These are phyloP conservation scores for Ectropis crepuscularia DNA, from an alignment of 2,888 invertebrate species.

Conservation along the genomic window DNA sequence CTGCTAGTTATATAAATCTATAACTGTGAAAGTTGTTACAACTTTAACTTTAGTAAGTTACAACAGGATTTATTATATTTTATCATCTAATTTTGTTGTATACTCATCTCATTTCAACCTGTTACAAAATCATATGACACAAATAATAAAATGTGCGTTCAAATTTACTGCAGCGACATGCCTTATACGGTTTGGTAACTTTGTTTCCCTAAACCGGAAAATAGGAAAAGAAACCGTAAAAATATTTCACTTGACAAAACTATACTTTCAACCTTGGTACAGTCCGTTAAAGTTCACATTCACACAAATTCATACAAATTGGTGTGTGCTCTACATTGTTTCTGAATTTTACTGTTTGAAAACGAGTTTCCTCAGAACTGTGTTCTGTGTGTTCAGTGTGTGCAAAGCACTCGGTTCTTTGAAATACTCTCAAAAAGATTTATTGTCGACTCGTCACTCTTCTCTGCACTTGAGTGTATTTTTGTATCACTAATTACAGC, in stretches of 20 bases:
- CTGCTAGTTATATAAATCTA: too few species aligned
- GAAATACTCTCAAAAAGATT: conserved; percentile 43
- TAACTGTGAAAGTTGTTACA: background rate
- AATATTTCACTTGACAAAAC: conserved; percentile 1
- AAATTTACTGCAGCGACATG: conserved; percentile 5
- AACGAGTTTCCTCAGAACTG: conserved; percentile 48
- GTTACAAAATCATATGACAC: background rate
- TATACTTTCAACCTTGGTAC: conserved; percentile 7
- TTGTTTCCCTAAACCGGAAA: conserved; percentile 7
- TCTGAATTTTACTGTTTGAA: conserved; percentile 42
- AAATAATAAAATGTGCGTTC: background rate
- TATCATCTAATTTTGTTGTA: too few species aligned
- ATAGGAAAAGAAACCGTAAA: conserved; percentile 3
- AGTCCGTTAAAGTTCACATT: conserved; percentile 11
- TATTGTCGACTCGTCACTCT: conserved; percentile 40
- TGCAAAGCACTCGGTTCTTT: conserved; percentile 45
- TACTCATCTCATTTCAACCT: too few species aligned
- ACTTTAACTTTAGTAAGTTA: background rate
- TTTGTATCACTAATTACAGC: conserved; percentile 16
- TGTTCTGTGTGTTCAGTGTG: conserved; percentile 32
- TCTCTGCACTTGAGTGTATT: conserved; percentile 13
- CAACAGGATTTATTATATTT: background rate
- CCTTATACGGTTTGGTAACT: background rate
- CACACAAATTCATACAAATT: too few species aligned
- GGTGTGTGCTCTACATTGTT: conserved; percentile 1